Conservation (phyloP, 2,797 vertebrate species). For the Mycteria americana region DNA sequence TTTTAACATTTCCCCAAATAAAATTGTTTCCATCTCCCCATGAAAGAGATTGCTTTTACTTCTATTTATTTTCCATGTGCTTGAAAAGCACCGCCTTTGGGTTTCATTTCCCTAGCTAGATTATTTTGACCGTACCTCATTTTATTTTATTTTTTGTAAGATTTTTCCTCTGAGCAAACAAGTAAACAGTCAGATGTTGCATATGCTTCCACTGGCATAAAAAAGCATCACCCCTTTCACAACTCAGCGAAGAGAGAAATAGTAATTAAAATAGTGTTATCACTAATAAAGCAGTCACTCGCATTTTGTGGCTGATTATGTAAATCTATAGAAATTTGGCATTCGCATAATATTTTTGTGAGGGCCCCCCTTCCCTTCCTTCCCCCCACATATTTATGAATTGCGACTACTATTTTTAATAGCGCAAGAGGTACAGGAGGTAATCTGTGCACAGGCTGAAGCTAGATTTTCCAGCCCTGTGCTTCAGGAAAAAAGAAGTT, state of each 20-base stretch:
- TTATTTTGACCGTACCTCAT: neutral
- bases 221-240: neutral
- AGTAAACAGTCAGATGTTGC: neutral
- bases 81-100: neutral
- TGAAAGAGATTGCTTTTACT: neutral
- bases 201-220: neutral
- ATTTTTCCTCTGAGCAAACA: neutral
- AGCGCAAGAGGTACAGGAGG: neutral
- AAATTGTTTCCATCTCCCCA: constrained; percentile 74
- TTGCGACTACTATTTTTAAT: neutral
- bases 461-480: neutral
- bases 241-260: constrained; percentile 31
- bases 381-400: neutral
- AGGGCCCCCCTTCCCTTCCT: neutral
- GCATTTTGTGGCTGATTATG: neutral
- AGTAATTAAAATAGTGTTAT: constrained; percentile 50
- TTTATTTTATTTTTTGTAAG: neutral
- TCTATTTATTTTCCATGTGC: neutral
- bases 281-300: neutral
- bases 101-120: neutral
- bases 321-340: neutral
- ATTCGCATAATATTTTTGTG: neutral
- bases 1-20: constrained; percentile 83
- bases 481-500: neutral
- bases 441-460: neutral